Evolutionary conservation across 2,797 vertebrate genomes (phyloP), one percentile per base, ranked within the genome.

Genomic region (Microhierax caerulescens): DNA sequence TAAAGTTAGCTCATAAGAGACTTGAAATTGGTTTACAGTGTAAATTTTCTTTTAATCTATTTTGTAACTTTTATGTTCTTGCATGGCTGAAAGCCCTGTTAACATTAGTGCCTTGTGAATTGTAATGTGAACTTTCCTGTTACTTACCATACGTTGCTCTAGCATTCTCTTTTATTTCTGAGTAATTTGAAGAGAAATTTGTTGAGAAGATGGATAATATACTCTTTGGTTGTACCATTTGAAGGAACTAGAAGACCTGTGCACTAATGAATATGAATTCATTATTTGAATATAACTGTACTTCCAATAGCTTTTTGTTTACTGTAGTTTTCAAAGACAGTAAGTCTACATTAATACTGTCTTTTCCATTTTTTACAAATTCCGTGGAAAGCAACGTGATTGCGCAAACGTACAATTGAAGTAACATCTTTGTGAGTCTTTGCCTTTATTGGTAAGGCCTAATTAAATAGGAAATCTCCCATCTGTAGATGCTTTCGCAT

Each of bases 391-490:
- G 51, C 21, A 41, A 30, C 64, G 53, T 82, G 68, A 24, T 45
- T 85, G 78, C 34, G 45, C 25, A 57, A 53, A 50, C 32, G 70
- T 92, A 47, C 12, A 77, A 61, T 47, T 65, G 24, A 86, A 95
- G 63, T 70, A 53, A 80, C 70, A 56, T 77, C 90, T 39, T 87
- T 50, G 22, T 89, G 78, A 91, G 36, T 90, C 74, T 54, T 54
- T 22, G 23, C 41, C 32, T 77, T 95, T 72, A 53, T 91, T 83
- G 72, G 25, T 39, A 69, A 64, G 32, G 56, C 6, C n/a, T 77
- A 72, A 95, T 92, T 96, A 95, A 92, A 91, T 45, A 92, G 47
- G 77, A 93, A 93, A 20, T 65, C 67, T 96, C 65, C 65, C 39
- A 87, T 87, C 86, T 77, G 63, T 86, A 73, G 77, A 34, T 82